phyloP scores from a whole-genome alignment of 2,113 vertebrate species.

The Silurus meridionalis region DNA sequence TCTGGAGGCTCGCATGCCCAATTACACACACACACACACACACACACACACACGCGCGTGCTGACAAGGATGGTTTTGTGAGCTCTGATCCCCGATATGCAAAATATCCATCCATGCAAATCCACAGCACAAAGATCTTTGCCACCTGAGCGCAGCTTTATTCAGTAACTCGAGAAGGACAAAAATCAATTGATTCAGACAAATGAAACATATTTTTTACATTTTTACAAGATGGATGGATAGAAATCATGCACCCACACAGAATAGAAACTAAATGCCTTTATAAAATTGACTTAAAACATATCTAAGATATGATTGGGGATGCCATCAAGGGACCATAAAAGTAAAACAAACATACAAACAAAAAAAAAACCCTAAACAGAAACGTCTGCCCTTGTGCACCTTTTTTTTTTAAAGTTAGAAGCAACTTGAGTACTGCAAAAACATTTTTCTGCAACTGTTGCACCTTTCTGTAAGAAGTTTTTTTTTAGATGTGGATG shows the following conservation, averaged over 20 bases:
- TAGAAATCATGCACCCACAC: too few relatives aligned
- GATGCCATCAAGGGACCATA: too few relatives aligned
- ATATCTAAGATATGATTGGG: neutral
- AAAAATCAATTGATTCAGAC: neutral
- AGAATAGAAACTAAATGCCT: neutral
- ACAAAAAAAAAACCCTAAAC: neutral
- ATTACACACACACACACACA: constrained; percentile 22
- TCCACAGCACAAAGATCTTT: neutral
- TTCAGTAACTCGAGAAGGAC: neutral
- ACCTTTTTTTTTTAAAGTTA: too few relatives aligned
- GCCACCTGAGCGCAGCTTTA: neutral
- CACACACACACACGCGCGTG: neutral
- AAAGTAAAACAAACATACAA: too few relatives aligned
- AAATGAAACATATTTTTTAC: too few relatives aligned
- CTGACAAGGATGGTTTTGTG: neutral
- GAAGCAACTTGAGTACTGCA: neutral
- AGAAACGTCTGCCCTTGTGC: neutral
- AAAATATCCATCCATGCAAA: constrained; percentile 41
- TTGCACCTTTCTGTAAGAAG: neutral
- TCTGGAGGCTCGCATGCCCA: neutral
- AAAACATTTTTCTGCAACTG: neutral
- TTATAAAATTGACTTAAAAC: neutral
- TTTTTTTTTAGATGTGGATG: neutral
- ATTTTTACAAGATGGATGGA: too few relatives aligned
- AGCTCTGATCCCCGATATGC: constrained; percentile 32